phyloP scores from a whole-genome alignment of 2,888 invertebrate species.

The Cataglyphis livida region DNA sequence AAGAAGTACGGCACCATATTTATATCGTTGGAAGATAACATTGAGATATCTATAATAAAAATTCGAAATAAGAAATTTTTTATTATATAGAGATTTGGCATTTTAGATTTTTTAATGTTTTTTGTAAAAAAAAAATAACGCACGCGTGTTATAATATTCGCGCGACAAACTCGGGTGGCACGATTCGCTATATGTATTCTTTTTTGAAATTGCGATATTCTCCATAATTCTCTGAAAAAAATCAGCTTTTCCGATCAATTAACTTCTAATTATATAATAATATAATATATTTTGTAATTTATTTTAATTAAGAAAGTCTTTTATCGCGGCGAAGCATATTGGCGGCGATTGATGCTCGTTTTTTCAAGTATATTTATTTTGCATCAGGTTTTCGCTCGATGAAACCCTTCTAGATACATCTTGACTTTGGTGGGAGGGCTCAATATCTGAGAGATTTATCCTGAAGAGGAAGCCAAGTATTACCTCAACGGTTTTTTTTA shows the following conservation, averaged over 20 bases:
- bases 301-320: background rate
- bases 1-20: conserved; percentile 26
- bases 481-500: too few species aligned
- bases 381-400: background rate
- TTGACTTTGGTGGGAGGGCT: too few species aligned
- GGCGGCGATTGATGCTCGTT: background rate
- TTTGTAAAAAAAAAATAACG: too few species aligned
- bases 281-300: background rate
- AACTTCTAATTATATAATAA: background rate
- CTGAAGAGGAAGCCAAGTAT: too few species aligned
- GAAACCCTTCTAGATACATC: background rate
- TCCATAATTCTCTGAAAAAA: background rate
- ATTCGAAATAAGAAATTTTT: background rate
- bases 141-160: background rate
- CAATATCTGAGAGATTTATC: too few species aligned
- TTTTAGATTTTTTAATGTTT: too few species aligned
- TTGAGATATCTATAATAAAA: background rate
- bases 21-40: conserved; percentile 14
- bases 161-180: background rate
- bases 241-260: background rate
- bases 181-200: background rate
- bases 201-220: background rate
- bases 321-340: background rate
- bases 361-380: background rate
- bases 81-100: conserved; percentile 7